A percentile compares a stretch with the other conserved stretches of the same genome.
phyloP scores from a whole-genome alignment of 2,888 invertebrate species.

The Polydrusus cervinus region DNA sequence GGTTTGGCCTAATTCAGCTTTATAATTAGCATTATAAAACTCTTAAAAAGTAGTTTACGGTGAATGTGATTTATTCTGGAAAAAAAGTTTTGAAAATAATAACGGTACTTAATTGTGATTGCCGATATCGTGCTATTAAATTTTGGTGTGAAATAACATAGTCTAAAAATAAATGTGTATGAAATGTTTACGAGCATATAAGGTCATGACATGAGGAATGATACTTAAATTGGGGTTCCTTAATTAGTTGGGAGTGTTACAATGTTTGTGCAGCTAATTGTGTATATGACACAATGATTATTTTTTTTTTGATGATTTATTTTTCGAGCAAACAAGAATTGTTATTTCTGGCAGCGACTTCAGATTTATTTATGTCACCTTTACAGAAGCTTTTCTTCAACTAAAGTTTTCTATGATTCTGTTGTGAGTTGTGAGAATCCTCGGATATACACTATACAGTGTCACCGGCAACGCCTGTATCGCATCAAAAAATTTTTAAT shows the following conservation, averaged over 20 bases:
- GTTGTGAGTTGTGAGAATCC: no score
- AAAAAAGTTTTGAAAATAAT: no score
- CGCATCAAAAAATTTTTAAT: no score
- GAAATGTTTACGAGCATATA: conserved; percentile 38
- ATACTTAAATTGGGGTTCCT: conserved; percentile 24
- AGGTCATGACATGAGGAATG: conserved; percentile 35
- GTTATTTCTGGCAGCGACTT: not conserved
- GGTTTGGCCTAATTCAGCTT: conserved; percentile 5
- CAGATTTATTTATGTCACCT: no score
- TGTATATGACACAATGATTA: conserved; percentile 2
- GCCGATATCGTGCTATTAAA: not conserved
- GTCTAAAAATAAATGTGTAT: conserved; percentile 42
- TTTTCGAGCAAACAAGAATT: not conserved
- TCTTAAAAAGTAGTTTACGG: not conserved
- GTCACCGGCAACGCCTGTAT: no score
- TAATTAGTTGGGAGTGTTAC: conserved; percentile 33
- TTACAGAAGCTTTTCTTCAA: no score
- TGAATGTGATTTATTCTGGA: not conserved
- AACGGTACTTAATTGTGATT: not conserved
- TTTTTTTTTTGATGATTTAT: not conserved
- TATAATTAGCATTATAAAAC: not conserved
- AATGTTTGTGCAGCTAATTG: not conserved
- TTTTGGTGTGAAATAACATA: conserved; percentile 22
- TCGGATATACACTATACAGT: no score
- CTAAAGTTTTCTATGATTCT: no score